Evolutionary conservation across 2,113 vertebrate species (phyloP).

Genomic region (Heterocephalus glaber): DNA sequence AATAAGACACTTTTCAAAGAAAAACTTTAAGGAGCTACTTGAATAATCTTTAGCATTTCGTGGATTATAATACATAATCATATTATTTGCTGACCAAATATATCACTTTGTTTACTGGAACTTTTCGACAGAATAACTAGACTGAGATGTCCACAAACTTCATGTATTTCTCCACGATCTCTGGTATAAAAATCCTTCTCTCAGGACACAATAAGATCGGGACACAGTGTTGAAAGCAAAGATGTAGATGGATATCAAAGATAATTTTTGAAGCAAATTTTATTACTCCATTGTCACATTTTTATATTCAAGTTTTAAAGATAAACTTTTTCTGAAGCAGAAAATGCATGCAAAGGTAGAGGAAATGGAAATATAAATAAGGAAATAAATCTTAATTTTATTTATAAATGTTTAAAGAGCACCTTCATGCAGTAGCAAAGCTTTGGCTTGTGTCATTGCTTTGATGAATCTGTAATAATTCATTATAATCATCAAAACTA

Average conservation of each 20-base stretch:
- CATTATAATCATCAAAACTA: not conserved
- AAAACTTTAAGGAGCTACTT: not conserved
- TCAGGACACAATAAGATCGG: not conserved
- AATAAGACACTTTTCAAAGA: not conserved
- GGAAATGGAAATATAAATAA: not conserved
- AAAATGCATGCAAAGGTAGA: not conserved
- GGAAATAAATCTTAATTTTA: not conserved
- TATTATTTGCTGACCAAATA: not conserved
- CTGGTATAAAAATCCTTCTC: not conserved
- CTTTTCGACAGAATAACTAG: constrained; percentile 6
- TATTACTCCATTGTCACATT: not conserved
- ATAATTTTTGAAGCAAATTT: constrained; percentile 11
- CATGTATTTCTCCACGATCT: not conserved
- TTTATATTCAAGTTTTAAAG: not conserved
- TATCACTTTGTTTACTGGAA: not conserved
- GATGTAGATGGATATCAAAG: not conserved
- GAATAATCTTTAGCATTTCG: not conserved
- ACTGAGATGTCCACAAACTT: not conserved
- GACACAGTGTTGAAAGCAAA: not conserved
- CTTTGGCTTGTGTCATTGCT: not conserved
- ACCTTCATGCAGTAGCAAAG: not conserved
- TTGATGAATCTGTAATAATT: not conserved
- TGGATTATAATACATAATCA: not conserved
- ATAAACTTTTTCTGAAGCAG: not conserved
- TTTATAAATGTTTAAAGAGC: not conserved